Evolutionary conservation across 53 echinoderm and acorn worm species (phyloP).

Genomic region (Glandiceps talaboti): DNA sequence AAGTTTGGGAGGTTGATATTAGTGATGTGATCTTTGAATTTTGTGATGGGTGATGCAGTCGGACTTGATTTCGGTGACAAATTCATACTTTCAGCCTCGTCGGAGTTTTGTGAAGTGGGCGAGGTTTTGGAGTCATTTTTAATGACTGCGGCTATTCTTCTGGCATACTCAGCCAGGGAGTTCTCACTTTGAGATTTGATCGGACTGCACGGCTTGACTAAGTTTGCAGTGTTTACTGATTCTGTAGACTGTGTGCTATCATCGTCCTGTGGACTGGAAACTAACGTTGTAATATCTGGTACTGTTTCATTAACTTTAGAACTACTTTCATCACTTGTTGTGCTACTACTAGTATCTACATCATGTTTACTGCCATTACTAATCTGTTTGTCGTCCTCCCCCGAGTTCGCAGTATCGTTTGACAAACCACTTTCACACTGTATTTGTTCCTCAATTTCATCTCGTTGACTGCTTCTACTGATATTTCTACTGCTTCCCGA

Average conservation of each 20-base stretch:
- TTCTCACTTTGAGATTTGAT: slow-evolving; percentile 94
- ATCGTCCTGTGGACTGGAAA: background rate
- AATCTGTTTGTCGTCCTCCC: background rate
- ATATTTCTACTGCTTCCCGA: background rate
- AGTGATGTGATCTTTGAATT: slow-evolving; percentile 32
- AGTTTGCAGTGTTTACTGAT: background rate
- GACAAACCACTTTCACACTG: background rate
- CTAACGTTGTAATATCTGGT: background rate
- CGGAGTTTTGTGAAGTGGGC: background rate
- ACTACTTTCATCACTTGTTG: background rate
- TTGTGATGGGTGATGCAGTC: slow-evolving; percentile 19
- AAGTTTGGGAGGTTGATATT: slow-evolving; percentile 36
- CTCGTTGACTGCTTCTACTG: background rate
- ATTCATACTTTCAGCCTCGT: background rate
- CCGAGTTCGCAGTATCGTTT: background rate
- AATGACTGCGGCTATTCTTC: slow-evolving; percentile 1
- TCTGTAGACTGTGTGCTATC: background rate
- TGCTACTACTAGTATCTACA: background rate
- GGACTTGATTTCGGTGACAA: background rate
- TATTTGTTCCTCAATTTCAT: background rate
- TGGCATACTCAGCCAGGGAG: slow-evolving; percentile 64
- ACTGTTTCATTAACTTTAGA: background rate
- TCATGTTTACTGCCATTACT: background rate
- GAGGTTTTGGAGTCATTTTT: background rate
- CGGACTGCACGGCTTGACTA: slow-evolving; percentile 8